Conservation (phyloP, 2,113 vertebrate genomes). For the Herpetotheres cachinnans region DNA sequence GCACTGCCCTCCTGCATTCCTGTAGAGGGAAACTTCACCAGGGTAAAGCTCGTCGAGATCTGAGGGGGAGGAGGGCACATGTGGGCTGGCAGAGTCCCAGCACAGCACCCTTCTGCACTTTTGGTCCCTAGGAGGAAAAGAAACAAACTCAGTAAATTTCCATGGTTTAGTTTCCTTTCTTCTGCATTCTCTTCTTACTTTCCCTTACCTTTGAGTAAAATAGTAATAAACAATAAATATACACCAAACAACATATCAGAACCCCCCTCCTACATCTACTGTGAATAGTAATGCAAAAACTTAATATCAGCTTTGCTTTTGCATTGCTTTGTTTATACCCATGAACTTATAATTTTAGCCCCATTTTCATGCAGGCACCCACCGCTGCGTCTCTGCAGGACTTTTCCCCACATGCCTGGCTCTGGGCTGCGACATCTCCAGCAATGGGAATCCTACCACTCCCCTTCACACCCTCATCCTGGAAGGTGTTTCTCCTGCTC, state of each 20-base stretch:
- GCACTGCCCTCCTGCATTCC: background rate
- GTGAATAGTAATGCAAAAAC: background rate
- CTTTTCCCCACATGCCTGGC: background rate
- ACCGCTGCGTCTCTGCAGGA: accelerated
- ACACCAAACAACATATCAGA: background rate
- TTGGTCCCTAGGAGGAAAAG: background rate
- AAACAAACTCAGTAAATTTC: background rate
- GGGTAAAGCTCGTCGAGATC: background rate
- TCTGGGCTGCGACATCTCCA: background rate
- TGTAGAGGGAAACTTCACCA: background rate
- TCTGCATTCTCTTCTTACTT: background rate
- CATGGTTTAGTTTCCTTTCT: background rate
- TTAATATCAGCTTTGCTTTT: background rate
- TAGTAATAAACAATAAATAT: background rate
- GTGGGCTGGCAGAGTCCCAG: background rate
- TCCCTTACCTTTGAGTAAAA: background rate
- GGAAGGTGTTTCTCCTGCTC: background rate
- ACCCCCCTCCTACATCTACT: background rate
- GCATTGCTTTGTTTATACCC: background rate
- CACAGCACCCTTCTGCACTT: background rate
- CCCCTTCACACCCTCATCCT: background rate
- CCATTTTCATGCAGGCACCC: background rate
- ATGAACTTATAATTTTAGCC: background rate
- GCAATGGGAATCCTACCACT: background rate
- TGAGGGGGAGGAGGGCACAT: background rate